Conservation (phyloP, 2,113 vertebrate genomes). For the Pelusios castaneus region DNA sequence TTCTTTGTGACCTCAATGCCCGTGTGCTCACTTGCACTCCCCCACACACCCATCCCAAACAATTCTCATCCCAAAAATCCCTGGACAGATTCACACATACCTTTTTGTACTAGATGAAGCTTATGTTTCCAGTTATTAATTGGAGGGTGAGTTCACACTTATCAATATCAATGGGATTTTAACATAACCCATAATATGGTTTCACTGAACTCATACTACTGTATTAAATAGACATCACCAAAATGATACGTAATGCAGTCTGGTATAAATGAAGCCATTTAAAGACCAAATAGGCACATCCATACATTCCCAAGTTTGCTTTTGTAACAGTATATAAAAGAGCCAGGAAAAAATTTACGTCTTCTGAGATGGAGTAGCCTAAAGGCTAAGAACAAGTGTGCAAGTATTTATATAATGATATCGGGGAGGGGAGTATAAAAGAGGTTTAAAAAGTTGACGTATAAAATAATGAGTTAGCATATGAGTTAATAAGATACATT, state of each 20-base stretch:
- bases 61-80: neutral
- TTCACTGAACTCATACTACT: neutral
- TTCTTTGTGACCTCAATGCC: neutral
- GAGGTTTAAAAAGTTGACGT: neutral
- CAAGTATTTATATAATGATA: neutral
- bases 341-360: accelerated
- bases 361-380: neutral
- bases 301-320: neutral
- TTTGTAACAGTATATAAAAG: neutral
- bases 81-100: neutral
- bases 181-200: neutral
- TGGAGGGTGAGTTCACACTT: neutral
- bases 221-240: neutral
- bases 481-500: neutral
- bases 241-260: neutral
- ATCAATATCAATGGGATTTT: neutral
- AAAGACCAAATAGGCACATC: neutral
- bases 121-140: neutral
- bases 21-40: neutral
- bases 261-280: neutral
- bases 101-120: neutral
- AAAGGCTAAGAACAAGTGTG: neutral
- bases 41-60: neutral
- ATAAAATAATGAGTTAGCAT: neutral
- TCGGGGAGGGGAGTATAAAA: neutral